These are phyloP conservation scores for Orestias chungarensis DNA, from an alignment of 2,797 vertebrate genomes.

Conservation along the genomic window DNA sequence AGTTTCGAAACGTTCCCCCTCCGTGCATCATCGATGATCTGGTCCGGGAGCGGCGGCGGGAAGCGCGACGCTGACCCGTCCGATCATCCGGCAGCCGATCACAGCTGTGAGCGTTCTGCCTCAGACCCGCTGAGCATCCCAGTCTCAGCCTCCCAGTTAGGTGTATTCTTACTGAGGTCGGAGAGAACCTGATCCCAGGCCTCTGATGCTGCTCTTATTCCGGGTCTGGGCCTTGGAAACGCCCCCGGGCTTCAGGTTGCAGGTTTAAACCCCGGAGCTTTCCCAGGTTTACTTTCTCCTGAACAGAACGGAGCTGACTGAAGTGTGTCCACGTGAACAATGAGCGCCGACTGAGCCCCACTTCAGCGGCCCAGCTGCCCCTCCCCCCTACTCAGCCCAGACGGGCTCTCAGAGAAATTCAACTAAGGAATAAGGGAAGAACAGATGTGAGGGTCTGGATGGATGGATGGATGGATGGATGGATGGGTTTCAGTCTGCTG, in stretches of 20 bases:
- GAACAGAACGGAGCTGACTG: slow-evolving; percentile 25
- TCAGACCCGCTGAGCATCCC: slow-evolving; percentile 35
- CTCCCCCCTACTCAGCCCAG: slow-evolving; percentile 34
- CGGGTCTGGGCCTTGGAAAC: background rate
- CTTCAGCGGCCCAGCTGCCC: slow-evolving; percentile 43
- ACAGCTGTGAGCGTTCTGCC: slow-evolving; percentile 25
- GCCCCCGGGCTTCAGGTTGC: background rate
- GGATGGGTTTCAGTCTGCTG: slow-evolving; percentile 14
- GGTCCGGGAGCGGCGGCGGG: too few species aligned
- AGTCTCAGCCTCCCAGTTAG: slow-evolving; percentile 47
- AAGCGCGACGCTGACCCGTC: too few species aligned
- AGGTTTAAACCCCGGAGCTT: slow-evolving; percentile 1
- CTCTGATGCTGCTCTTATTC: slow-evolving; percentile 27
- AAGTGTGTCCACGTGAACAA: slow-evolving; percentile 45
- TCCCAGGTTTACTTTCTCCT: slow-evolving; percentile 1
- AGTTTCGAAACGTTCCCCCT: too few species aligned
- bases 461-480: slow-evolving; percentile 16
- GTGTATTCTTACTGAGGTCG: slow-evolving; percentile 72
- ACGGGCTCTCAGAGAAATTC: slow-evolving; percentile 20
- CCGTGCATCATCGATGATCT: too few species aligned
- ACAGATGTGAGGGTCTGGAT: slow-evolving; percentile 30
- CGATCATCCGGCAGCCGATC: slow-evolving; percentile 8
- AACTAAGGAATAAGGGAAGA: slow-evolving; percentile 40
- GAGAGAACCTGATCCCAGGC: slow-evolving; percentile 69
- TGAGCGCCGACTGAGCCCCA: slow-evolving; percentile 29